Conservation (phyloP, 2,888 invertebrate species). For the Lochmaea crataegi region DNA sequence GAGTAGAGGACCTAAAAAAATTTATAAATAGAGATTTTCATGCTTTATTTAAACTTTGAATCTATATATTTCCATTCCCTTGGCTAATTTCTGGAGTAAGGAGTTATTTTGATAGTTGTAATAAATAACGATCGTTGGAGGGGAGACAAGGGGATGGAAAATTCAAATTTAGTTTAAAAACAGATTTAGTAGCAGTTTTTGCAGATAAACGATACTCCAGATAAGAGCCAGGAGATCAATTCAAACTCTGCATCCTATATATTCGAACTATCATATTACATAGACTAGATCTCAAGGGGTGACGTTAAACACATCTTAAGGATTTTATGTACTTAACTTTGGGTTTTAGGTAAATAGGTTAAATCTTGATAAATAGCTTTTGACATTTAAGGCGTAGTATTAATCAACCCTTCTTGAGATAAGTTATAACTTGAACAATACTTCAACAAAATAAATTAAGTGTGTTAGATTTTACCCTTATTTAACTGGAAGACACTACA, state of each 20-base stretch:
- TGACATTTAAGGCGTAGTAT: not conserved
- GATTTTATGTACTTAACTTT: slow-evolving; percentile 12
- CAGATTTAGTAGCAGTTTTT: too few relatives aligned
- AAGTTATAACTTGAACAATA: not conserved
- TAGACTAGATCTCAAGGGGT: not conserved
- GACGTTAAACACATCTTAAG: slow-evolving; percentile 8
- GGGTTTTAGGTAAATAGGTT: not conserved
- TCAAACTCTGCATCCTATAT: not conserved
- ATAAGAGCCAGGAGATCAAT: not conserved
- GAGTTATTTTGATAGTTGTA: too few relatives aligned
- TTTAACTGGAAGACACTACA: too few relatives aligned
- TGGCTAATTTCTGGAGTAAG: too few relatives aligned
- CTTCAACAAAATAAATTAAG: not conserved
- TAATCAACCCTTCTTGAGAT: slow-evolving; percentile 4
- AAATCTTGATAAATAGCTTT: slow-evolving; percentile 14
- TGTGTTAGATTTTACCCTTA: not conserved
- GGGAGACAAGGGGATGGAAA: too few relatives aligned
- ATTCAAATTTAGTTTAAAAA: too few relatives aligned
- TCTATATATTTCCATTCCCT: too few relatives aligned
- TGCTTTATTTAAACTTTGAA: too few relatives aligned
- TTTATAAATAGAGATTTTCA: too few relatives aligned
- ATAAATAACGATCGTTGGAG: too few relatives aligned
- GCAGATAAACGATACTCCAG: not conserved
- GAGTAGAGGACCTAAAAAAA: slow-evolving; percentile 76
- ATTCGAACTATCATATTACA: not conserved